These are phyloP conservation scores for Passer domesticus DNA, from an alignment of 2,113 vertebrate species.

Conservation along the genomic window DNA sequence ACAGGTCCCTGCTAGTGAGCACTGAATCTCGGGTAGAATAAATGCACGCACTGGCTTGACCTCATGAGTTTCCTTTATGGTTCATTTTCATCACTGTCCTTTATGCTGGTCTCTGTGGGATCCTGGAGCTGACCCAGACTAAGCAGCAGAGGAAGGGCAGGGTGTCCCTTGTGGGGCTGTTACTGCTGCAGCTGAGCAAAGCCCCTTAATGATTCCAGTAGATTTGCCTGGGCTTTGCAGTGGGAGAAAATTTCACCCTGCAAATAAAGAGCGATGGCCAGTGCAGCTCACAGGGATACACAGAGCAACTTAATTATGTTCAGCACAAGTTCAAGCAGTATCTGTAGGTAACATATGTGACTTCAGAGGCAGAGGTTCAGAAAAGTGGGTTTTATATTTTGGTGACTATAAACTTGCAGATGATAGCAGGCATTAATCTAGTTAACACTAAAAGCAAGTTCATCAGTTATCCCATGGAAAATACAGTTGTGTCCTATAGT, in stretches of 20 bases:
- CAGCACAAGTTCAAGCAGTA: neutral
- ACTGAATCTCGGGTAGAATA: neutral
- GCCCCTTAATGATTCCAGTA: slow-evolving; percentile 29
- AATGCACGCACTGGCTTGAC: neutral
- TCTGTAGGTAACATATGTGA: neutral
- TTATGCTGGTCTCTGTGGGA: slow-evolving; percentile 27
- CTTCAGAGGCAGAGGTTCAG: neutral
- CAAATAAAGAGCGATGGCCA: neutral
- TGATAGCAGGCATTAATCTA: slow-evolving; percentile 28
- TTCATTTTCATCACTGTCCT: slow-evolving; percentile 64
- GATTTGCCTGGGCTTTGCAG: neutral
- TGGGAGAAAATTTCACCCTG: neutral
- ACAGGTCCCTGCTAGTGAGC: neutral
- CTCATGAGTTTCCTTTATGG: slow-evolving; percentile 35
- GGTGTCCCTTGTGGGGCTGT: slow-evolving; percentile 49
- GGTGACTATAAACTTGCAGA: neutral
- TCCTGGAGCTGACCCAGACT: neutral
- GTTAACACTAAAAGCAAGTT: slow-evolving; percentile 11
- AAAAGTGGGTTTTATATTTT: neutral
- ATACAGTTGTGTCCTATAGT: neutral
- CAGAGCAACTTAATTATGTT: neutral
- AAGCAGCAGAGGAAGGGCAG: slow-evolving; percentile 32
- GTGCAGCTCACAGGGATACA: neutral
- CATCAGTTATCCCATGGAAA: slow-evolving; percentile 26
- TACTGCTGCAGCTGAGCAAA: neutral